Base-by-base conservation (phyloP, 23 tunicate genomes). In the Aplidium turbinatum region DNA sequence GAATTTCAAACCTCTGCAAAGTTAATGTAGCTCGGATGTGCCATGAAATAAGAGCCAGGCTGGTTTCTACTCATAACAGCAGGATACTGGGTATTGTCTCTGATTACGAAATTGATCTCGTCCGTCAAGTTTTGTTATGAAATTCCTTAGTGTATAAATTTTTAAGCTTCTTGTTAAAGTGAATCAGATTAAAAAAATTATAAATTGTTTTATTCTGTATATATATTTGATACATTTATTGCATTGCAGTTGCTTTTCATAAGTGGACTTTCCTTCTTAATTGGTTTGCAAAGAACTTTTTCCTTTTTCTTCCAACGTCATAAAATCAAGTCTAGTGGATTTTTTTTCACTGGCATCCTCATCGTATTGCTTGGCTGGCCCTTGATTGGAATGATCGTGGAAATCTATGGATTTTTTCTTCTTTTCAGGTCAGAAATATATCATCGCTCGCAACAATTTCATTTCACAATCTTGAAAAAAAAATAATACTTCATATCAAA, bases 311-410 rank as follows among this genome's bases (percentile, higher is more conserved):
- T 87, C 50, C 99, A 94, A 86, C 65, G 66, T 32, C 94, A 87
- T 35, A 94, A 94, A 68, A 47, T 78, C 18, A 94, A 94, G 58
- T 87, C 94, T 21, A 86, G 89, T 35, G 99, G 89, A 53, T 87
- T 68, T 45, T 94, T 94, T 73, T 94, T 94, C 58, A 57, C 90
- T 53, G 99, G 99, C 13, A 94, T 94, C 34, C 47, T 94, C 4
- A 68, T 94, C 29, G 99, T 94, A 0, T 56, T 94, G 63, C 50
- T 94, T 33, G 99, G 99, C 32, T 94, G 86, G 86, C 99, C 99
- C 18, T 63, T 94, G n/a, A 82, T 94, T 42, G 99, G 99, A 35
- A 94, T 94, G 99, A 67, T 86, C 19, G 73, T 87, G 29, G 99
- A 94, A 78, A 33, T 78, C n/a, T 94, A 94, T 56, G 99, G 99